Evolutionary conservation across 2,888 invertebrate species (phyloP).

Genomic region (Pandemis cinnamomeana): DNA sequence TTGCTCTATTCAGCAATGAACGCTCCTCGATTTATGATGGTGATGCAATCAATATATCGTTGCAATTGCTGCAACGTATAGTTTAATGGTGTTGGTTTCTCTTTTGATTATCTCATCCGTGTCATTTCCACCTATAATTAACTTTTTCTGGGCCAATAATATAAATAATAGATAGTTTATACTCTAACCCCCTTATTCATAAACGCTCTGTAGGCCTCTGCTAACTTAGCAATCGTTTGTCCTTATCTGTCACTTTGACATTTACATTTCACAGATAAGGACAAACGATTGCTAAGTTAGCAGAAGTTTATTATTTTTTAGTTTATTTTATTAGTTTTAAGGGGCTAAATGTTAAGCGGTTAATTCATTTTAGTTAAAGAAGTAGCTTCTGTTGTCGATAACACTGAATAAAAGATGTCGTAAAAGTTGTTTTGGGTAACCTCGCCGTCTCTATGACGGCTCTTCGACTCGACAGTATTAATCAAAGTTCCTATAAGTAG

Average conservation of each 20-base stretch:
- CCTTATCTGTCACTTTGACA: no score
- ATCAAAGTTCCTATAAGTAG: slow-evolving; percentile 21
- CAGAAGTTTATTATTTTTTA: no score
- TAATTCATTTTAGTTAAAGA: neutral
- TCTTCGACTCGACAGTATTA: slow-evolving; percentile 14
- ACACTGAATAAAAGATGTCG: slow-evolving; percentile 14
- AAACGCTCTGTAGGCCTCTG: no score
- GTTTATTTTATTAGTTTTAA: no score
- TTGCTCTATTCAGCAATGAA: neutral
- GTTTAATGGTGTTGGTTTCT: neutral
- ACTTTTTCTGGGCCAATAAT: neutral
- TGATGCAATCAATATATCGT: neutral
- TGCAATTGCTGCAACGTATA: neutral
- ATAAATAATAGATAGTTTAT: neutral
- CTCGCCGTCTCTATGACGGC: slow-evolving; percentile 14
- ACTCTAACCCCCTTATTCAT: no score
- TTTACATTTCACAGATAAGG: no score
- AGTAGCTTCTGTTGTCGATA: neutral
- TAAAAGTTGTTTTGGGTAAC: slow-evolving; percentile 19
- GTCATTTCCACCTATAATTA: neutral
- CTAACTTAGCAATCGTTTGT: no score
- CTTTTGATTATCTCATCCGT: slow-evolving; percentile 6
- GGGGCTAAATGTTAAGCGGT: neutral
- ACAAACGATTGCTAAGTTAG: no score
- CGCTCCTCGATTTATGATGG: neutral